Evolutionary conservation across 2,113 vertebrate genomes (phyloP).

Genomic region (Myiagra hebetior): DNA sequence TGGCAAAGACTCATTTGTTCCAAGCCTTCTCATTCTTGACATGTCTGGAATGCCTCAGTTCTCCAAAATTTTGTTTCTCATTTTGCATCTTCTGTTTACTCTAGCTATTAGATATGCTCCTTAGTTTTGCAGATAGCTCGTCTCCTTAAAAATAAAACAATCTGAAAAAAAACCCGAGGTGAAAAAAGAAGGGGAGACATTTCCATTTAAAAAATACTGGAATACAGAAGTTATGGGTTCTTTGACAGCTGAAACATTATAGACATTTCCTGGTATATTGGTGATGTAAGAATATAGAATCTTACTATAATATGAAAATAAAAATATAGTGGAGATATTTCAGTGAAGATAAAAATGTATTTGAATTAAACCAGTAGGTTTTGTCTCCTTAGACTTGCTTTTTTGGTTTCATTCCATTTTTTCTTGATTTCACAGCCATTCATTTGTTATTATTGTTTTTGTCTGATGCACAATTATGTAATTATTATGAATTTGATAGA

Average conservation of each 20-base stretch:
- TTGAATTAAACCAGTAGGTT: not conserved
- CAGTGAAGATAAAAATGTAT: not conserved
- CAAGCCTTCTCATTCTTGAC: not conserved
- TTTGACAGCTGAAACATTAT: not conserved
- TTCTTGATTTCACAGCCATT: not conserved
- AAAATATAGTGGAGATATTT: not conserved
- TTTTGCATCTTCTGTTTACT: not conserved
- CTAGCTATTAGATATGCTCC: not conserved
- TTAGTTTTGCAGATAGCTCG: not conserved
- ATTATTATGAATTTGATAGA: not conserved
- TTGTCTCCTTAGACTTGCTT: not conserved
- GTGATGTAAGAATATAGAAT: not conserved
- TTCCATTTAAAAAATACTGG: not conserved
- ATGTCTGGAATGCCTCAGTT: not conserved
- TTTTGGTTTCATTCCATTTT: fast-evolving
- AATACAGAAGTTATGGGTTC: not conserved
- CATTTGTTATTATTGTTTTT: fast-evolving
- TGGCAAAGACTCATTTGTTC: not conserved
- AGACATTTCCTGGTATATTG: not conserved
- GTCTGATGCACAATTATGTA: not conserved
- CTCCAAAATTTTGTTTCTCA: not conserved
- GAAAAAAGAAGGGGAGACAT: too few species aligned
- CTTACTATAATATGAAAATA: not conserved
- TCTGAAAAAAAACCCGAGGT: not conserved
- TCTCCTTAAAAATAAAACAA: not conserved